A percentile compares a stretch with the other conserved stretches of the same genome.
Evolutionary conservation across 2,113 vertebrate species (phyloP).

Genomic region (Globicephala melas): DNA sequence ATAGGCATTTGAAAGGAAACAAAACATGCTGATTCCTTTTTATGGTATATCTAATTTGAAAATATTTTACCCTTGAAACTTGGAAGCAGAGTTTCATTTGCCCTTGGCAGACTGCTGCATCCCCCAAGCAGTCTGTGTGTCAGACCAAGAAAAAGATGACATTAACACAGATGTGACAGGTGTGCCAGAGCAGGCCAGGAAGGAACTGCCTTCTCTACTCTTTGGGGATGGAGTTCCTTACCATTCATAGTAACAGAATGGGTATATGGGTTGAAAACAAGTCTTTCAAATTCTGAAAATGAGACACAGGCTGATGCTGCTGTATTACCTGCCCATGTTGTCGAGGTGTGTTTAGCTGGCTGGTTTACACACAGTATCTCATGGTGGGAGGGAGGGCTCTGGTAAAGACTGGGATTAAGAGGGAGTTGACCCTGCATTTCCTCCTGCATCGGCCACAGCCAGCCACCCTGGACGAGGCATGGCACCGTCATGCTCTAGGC

Average conservation of each 20-base stretch:
- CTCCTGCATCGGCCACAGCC: background rate
- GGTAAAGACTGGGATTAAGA: background rate
- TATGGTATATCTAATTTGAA: background rate
- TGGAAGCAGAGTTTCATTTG: background rate
- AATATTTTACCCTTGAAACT: background rate
- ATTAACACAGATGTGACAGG: background rate
- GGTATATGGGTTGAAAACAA: background rate
- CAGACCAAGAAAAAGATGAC: background rate
- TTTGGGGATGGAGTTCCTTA: background rate
- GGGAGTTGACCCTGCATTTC: background rate
- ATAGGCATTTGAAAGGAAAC: background rate
- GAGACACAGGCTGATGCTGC: background rate
- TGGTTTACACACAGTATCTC: background rate
- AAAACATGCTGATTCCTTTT: background rate
- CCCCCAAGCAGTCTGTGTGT: background rate
- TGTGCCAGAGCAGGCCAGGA: background rate
- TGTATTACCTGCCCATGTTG: too few relatives aligned
- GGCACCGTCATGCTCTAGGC: background rate
- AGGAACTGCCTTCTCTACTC: background rate
- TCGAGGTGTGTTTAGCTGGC: background rate
- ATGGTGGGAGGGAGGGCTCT: accelerated
- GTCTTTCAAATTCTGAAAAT: background rate
- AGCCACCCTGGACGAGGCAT: background rate
- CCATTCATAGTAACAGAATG: background rate
- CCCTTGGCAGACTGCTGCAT: background rate